These are phyloP conservation scores for Ptychobarbus kaznakovi DNA, from an alignment of 2,797 vertebrate genomes.

Conservation along the genomic window DNA sequence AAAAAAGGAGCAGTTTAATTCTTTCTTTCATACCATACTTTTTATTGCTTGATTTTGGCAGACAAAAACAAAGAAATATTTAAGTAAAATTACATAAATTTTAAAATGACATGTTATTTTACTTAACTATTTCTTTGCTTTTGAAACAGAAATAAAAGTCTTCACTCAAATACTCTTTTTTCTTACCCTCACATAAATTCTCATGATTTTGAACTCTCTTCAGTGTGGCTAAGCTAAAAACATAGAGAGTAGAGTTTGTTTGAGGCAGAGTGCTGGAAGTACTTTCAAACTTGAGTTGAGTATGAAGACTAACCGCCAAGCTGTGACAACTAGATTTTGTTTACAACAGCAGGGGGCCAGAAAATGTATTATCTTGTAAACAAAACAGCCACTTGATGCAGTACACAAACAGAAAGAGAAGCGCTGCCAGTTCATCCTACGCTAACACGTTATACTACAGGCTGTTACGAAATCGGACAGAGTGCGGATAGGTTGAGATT, in stretches of 20 bases:
- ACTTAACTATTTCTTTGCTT: background rate
- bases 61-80: background rate
- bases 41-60: background rate
- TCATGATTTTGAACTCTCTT: background rate
- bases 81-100: background rate
- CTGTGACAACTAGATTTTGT: slow-evolving; percentile 54
- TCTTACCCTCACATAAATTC: background rate
- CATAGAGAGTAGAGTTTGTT: background rate
- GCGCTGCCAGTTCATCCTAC: slow-evolving; percentile 52
- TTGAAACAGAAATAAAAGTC: no score
- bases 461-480: slow-evolving; percentile 62
- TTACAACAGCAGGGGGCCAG: slow-evolving; percentile 51
- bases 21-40: background rate
- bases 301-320: slow-evolving; percentile 40
- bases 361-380: slow-evolving; percentile 59
- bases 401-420: slow-evolving; percentile 54
- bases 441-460: slow-evolving; percentile 57
- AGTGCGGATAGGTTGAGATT: slow-evolving; percentile 62
- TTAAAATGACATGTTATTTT: background rate
- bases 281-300: slow-evolving; percentile 28
- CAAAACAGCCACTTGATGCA: slow-evolving; percentile 48
- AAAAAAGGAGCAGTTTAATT: background rate
- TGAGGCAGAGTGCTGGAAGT: slow-evolving; percentile 1
- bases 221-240: slow-evolving; percentile 18
- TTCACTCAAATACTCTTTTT: background rate